These are phyloP conservation scores for Lonchura striata DNA, from an alignment of 2,113 vertebrate species.

Conservation along the genomic window DNA sequence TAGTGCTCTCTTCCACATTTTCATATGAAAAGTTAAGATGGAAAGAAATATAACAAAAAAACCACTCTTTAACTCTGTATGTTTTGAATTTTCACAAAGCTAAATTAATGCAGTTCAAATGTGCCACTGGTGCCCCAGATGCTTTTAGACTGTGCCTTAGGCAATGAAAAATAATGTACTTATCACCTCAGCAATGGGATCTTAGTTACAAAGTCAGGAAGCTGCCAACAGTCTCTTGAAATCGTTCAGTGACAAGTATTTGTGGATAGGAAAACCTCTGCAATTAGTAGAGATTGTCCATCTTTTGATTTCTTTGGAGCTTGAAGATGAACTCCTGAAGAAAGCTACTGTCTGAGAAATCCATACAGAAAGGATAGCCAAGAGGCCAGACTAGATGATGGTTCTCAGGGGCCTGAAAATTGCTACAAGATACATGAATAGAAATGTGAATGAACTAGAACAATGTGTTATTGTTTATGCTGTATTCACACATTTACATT, in stretches of 20 bases:
- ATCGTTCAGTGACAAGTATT: background rate
- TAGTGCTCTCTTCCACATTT: background rate
- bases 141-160: background rate
- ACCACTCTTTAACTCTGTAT: background rate
- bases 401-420: slow-evolving; percentile 52
- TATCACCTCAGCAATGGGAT: background rate
- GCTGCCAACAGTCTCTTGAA: background rate
- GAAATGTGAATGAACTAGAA: slow-evolving; percentile 51
- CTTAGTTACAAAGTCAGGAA: background rate
- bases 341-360: background rate
- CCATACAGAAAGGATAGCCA: background rate
- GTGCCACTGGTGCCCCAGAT: background rate
- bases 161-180: background rate
- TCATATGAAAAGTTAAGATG: background rate
- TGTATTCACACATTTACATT: slow-evolving; percentile 59
- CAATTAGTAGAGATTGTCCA: slow-evolving; percentile 8
- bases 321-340: background rate
- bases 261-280: background rate
- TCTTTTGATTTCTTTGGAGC: slow-evolving; percentile 6
- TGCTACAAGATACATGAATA: slow-evolving; percentile 48
- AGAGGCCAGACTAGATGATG: background rate
- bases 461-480: slow-evolving; percentile 51
- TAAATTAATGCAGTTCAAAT: background rate
- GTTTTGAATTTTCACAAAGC: background rate
- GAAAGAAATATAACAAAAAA: background rate